These are phyloP conservation scores for crab-eating macaque (Macaca fascicularis) DNA, from an alignment of 2,113 vertebrate species.

Conservation along the genomic window T2T-MFA8v1.1 NC_088388.1:57289001-57289500, in stretches of 20 bases:
- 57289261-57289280: neutral
- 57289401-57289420: neutral
- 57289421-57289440: neutral
- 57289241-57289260: neutral
- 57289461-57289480: constrained; percentile 61
- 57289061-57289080: too few species aligned
- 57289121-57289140: too few species aligned
- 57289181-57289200: neutral
- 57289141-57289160: neutral
- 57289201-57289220: neutral
- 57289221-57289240: neutral
- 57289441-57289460: constrained; percentile 6
- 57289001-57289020: too few species aligned
- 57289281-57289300: neutral
- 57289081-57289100: too few species aligned
- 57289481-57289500: constrained; percentile 37
- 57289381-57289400: neutral
- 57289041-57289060: too few species aligned
- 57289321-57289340: neutral
- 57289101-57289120: too few species aligned
- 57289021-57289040: too few species aligned
- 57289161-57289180: neutral
- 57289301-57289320: neutral
- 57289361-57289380: neutral
- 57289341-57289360: neutral